Conservation (phyloP, 2,797 vertebrate species). For the Tamandua tetradactyla region DNA sequence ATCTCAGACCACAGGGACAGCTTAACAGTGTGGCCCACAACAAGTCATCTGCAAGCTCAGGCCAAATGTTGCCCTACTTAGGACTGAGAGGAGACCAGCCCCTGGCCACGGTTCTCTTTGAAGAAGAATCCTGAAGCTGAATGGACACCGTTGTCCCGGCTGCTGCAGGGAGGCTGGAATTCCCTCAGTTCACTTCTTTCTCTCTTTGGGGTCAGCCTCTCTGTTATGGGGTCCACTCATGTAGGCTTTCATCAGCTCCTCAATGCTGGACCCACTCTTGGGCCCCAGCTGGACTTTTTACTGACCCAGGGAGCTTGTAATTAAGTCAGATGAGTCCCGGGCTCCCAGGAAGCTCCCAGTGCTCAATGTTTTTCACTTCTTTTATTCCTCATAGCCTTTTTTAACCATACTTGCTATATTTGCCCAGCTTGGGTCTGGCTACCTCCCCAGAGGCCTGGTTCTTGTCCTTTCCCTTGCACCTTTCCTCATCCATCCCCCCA, state of each 20-base stretch:
- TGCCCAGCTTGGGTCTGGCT: background rate
- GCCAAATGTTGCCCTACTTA: conserved; percentile 54
- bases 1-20: conserved; percentile 62
- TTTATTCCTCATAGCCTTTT: too few species aligned
- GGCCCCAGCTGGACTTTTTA: background rate
- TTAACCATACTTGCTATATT: background rate
- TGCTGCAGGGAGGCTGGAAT: background rate
- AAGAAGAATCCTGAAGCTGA: background rate
- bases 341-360: background rate
- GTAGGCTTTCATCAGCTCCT: background rate
- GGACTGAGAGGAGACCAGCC: background rate
- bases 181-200: background rate
- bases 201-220: background rate
- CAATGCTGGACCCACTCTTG: background rate
- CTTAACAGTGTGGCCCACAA: conserved; percentile 45
- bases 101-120: background rate
- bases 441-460: background rate
- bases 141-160: background rate
- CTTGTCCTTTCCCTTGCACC: background rate
- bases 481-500: fast-evolving
- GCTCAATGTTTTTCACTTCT: background rate
- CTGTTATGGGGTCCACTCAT: background rate
- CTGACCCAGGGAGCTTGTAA: background rate
- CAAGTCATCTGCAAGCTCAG: conserved; percentile 59
- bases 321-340: background rate